Conservation (phyloP, 2,888 invertebrate species). For the Elegia similella region DNA sequence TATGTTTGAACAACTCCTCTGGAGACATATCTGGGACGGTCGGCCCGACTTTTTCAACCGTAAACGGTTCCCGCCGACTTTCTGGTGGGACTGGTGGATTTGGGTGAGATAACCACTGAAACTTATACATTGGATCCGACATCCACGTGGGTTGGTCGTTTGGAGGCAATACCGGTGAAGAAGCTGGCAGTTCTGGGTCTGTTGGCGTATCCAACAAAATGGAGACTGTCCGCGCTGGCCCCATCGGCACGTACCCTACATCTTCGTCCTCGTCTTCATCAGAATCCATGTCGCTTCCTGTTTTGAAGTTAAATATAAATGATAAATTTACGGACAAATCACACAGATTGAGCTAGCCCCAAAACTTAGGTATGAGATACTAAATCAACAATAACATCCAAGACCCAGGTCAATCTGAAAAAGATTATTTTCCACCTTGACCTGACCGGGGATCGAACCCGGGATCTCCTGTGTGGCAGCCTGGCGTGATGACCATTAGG, state of each 20-base stretch:
- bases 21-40: not conserved
- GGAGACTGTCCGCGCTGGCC: not conserved
- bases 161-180: not conserved
- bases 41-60: not conserved
- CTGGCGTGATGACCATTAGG: no score
- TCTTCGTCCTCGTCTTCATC: not conserved
- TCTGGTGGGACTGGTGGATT: not conserved
- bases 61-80: not conserved
- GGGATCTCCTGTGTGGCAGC: no score
- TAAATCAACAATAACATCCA: no score
- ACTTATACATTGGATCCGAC: not conserved
- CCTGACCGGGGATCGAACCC: no score
- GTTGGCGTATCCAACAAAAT: not conserved
- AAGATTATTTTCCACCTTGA: no score
- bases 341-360: no score
- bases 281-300: not conserved
- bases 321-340: no score
- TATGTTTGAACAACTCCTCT: not conserved
- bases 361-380: no score
- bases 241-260: not conserved
- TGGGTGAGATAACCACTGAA: not conserved
- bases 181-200: not conserved
- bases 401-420: no score
- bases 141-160: not conserved
- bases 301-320: no score